phyloP scores from a whole-genome alignment of 2,113 vertebrate species.

The Labrus mixtus region DNA sequence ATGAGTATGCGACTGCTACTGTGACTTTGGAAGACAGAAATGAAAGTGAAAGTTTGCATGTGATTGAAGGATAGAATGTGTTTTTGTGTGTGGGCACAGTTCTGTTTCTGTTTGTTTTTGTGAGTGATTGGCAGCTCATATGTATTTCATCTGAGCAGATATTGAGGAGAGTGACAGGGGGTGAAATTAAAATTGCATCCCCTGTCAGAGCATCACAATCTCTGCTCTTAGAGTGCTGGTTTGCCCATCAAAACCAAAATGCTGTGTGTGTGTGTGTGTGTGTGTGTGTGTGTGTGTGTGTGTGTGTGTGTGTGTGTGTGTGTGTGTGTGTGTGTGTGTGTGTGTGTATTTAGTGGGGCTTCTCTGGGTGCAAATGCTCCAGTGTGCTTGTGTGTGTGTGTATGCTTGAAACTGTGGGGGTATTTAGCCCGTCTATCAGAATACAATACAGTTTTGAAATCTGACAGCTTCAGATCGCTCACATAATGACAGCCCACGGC shows the following conservation, averaged over 20 bases:
- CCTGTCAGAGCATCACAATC: constrained; percentile 78
- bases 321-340: too few relatives aligned
- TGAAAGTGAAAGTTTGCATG: constrained; percentile 40
- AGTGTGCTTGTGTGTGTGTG: constrained; percentile 8
- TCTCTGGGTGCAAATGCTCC: constrained; percentile 9
- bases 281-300: constrained; percentile 6
- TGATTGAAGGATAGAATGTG: constrained; percentile 19
- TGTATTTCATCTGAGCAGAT: constrained; percentile 74
- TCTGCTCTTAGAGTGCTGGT: constrained; percentile 71
- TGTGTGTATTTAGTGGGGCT: constrained; percentile 21
- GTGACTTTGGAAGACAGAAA: constrained; percentile 9
- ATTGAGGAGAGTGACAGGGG: constrained; percentile 80
- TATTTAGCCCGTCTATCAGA: constrained; percentile 79
- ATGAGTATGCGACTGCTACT: neutral
- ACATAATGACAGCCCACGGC: constrained; percentile 71
- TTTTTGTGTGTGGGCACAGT: neutral
- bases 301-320: constrained; percentile 18
- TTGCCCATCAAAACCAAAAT: constrained; percentile 63
- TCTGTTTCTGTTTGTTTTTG: constrained; percentile 26
- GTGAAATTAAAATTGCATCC: constrained; percentile 85
- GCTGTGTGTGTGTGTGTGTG: constrained; percentile 6
- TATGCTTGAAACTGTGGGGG: constrained; percentile 46
- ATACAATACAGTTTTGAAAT: constrained; percentile 79
- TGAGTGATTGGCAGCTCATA: constrained; percentile 82
- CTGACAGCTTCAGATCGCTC: constrained; percentile 79